Evolutionary conservation across 2,797 vertebrate genomes (phyloP), one percentile per base, ranked within the genome.

Genomic region (Melanotaenia parkinsoni): DNA sequence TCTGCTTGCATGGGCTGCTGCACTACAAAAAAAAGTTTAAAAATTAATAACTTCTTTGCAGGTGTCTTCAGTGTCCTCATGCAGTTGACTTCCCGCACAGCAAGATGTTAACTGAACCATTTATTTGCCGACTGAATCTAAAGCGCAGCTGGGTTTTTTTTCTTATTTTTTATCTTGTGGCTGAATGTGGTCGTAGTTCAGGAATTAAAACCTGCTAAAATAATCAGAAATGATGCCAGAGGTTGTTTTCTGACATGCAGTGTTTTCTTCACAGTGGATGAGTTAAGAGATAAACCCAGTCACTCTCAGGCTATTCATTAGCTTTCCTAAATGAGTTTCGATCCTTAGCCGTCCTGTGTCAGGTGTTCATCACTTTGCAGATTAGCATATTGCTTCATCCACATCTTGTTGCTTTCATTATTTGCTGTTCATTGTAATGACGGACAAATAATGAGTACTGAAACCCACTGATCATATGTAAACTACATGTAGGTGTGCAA

Each of bases 311-410:
- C 79, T 59, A 51, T 63, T 67, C 35, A 32, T 67, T 76, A 68
- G 53, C 67, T 14, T 58, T 7, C 38, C 18, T 8, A 70, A 80
- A 82, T 68, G 72, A 85, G 69, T 81, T 88, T 87, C 28, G 50
- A 84, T 86, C 74, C 7, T 53, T 40, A 11, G 38, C 30, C 59
- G 57, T 82, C 56, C 38, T 63, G 35, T 70, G 22, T 72, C 54
- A 77, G 58, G 51, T 67, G 61, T 59, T 32, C 13, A 38, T 77
- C 63, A 59, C 50, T 59, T n/a, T n/a, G 58, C 2, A 50, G 30
- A 82, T 88, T 76, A 82, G 67, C 77, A 75, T 82, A 83, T 63
- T 84, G 80, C 85, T 84, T 72, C 24, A 70, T 67, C 67, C 28
- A 54, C 76, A 76, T 70, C 80, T 47, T 70, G 60, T 67, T 58